Base-by-base conservation (phyloP, 2,888 invertebrate species). In the Saturnia japonica region DNA sequence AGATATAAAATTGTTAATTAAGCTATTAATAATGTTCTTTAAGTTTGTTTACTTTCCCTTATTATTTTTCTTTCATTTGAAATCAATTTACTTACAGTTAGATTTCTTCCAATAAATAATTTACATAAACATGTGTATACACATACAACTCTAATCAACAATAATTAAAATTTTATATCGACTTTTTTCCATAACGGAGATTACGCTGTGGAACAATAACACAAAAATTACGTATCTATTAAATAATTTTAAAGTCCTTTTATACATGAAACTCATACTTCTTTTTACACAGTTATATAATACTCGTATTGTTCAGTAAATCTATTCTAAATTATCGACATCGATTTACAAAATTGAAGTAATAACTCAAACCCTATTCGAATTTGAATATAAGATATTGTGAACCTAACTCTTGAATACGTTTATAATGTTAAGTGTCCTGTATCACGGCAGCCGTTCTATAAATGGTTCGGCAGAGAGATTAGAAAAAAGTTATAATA, bases 351-450 rank as follows among this genome's bases (percentile, higher is more conserved):
- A 40, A 34, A 40, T 0, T 64, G 19, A 64, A 64, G n/a, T n/a
- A 40, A 2, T 8, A 64, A 64, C 1, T 64, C n/a, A n/a, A 64
- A 64, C 64, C 19, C 64, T 64, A 64, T n/a, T 64, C 64, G 34
- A 64, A 64, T 64, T 64, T 64, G 64, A 64, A 64, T 64, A 64
- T 40, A 64, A 64, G 64, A 64, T 64, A 64, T 64, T 64, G 64
- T 64, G 19, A n/a, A 64, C 19, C 64, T 64, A 64, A 40, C 64
- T 64, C 40, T 64, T 64, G 64, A 64, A 64, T 64, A 64, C 64
- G 40, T 64, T 64, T 64, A 64, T 57, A 57, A 57, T 64, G 64
- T 40, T 64, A 64, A 64, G n/a, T n/a, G 64, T 64, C n/a, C 64
- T 64, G 40, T 64, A 64, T 64, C 64, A 64, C 64, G 64, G 64